phyloP scores from a whole-genome alignment of 2,113 vertebrate species.

The Crotophaga sulcirostris region DNA sequence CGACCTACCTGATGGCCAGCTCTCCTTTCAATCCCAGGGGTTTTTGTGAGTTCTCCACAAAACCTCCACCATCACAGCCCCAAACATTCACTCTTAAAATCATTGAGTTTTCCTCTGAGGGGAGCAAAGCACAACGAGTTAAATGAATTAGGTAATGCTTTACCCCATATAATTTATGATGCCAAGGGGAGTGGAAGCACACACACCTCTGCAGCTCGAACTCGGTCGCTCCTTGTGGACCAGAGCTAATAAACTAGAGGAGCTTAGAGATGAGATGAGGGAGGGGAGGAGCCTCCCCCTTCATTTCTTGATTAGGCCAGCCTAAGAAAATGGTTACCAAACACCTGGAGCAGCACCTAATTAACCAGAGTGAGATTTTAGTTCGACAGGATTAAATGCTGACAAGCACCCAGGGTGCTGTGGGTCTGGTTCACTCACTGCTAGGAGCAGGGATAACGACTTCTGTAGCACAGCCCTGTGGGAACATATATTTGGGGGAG shows the following conservation, averaged over 20 bases:
- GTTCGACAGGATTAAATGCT: not conserved
- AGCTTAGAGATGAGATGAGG: not conserved
- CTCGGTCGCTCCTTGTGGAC: not conserved
- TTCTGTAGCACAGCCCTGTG: not conserved
- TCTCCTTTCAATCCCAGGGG: not conserved
- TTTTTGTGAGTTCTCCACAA: not conserved
- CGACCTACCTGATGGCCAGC: not conserved
- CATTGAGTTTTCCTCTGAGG: not conserved
- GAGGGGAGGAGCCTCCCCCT: not conserved
- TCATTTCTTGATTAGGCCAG: not conserved
- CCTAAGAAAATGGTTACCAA: not conserved
- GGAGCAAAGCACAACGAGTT: not conserved
- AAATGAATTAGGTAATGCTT: not conserved
- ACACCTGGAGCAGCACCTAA: constrained; percentile 29
- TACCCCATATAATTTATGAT: not conserved
- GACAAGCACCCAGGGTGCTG: not conserved
- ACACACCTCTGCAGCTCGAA: not conserved
- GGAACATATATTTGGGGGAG: not conserved
- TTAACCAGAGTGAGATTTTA: not conserved
- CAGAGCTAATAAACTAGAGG: not conserved
- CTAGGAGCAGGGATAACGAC: not conserved
- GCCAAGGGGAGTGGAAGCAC: not conserved
- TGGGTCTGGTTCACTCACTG: not conserved
- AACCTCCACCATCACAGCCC: not conserved
- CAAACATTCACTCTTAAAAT: not conserved